Conservation (phyloP, 2,113 vertebrate genomes). For the Osmerus mordax region DNA sequence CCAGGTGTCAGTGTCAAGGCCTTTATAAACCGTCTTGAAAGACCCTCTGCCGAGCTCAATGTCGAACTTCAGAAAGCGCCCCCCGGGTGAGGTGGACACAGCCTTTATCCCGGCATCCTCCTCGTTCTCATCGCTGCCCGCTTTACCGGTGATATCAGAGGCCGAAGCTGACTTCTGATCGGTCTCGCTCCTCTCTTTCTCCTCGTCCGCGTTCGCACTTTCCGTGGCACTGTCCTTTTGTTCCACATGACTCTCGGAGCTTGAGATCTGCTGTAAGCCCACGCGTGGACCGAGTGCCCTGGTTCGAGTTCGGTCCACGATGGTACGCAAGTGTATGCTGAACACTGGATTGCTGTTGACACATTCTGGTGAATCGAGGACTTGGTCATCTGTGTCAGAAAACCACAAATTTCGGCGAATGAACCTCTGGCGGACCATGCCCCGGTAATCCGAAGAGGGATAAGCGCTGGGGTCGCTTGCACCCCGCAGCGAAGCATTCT, state of each 20-base stretch:
- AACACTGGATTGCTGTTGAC: slow-evolving; percentile 52
- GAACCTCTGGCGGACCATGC: slow-evolving; percentile 82
- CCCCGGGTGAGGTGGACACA: slow-evolving; percentile 90
- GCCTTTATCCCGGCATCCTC: slow-evolving; percentile 95
- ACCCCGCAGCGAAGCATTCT: slow-evolving; percentile 66
- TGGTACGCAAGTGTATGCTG: slow-evolving; percentile 61
- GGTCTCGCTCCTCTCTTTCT: slow-evolving; percentile 49
- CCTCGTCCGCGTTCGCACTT: slow-evolving; percentile 48
- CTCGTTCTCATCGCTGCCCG: slow-evolving; percentile 82
- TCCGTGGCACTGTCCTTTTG: slow-evolving; percentile 52
- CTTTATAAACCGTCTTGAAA: slow-evolving; percentile 98
- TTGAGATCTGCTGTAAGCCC: slow-evolving; percentile 52
- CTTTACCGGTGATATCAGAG: slow-evolving; percentile 69
- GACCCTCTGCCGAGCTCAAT: slow-evolving; percentile 96
- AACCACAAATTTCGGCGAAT: slow-evolving; percentile 87
- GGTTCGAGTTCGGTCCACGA: slow-evolving; percentile 64
- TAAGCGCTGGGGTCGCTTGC: slow-evolving; percentile 68
- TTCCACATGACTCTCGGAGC: slow-evolving; percentile 54
- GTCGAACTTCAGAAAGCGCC: slow-evolving; percentile 98
- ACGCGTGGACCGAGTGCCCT: slow-evolving; percentile 47
- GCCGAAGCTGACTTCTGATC: slow-evolving; percentile 44
- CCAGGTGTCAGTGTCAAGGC: slow-evolving; percentile 97
- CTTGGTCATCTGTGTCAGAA: slow-evolving; percentile 84
- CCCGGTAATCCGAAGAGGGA: slow-evolving; percentile 62
- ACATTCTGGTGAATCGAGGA: slow-evolving; percentile 75